Percentiles rank a stretch among this genome's conserved stretches.
Conservation (phyloP, 2,113 vertebrate species). For the Lepus europaeus region DNA sequence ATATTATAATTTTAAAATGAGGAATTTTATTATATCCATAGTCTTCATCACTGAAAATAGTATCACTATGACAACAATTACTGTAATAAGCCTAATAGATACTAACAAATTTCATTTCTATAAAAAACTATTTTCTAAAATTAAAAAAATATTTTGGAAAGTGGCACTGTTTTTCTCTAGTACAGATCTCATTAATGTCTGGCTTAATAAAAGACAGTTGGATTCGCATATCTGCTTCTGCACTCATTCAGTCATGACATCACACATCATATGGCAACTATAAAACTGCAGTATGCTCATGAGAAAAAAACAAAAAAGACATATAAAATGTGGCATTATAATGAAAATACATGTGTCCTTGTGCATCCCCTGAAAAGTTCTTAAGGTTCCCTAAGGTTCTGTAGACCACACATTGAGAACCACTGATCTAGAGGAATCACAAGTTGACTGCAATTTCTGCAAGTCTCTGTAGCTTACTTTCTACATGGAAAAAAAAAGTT, state of each 20-base stretch:
- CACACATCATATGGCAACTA: neutral
- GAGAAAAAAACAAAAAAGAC: constrained; percentile 44
- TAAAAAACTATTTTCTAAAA: constrained; percentile 21
- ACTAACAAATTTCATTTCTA: constrained; percentile 18
- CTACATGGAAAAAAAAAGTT: neutral
- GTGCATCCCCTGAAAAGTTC: neutral
- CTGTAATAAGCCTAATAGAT: neutral
- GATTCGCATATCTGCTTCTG: neutral
- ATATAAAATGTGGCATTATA: neutral
- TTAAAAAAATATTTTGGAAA: neutral
- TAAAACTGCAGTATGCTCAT: neutral
- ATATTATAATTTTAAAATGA: no score
- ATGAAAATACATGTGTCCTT: neutral
- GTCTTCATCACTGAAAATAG: constrained; percentile 9
- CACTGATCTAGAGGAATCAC: neutral
- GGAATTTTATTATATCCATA: neutral
- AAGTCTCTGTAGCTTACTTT: constrained; percentile 28
- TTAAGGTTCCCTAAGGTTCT: neutral
- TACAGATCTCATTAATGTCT: constrained; percentile 21
- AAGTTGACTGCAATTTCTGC: neutral
- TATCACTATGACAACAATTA: constrained; percentile 13
- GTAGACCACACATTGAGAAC: neutral
- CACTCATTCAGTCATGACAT: neutral
- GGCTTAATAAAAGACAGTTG: constrained; percentile 12
- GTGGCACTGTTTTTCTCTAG: neutral